phyloP scores from a whole-genome alignment of 2,113 vertebrate species.

The Nothocercus nigrocapillus region DNA sequence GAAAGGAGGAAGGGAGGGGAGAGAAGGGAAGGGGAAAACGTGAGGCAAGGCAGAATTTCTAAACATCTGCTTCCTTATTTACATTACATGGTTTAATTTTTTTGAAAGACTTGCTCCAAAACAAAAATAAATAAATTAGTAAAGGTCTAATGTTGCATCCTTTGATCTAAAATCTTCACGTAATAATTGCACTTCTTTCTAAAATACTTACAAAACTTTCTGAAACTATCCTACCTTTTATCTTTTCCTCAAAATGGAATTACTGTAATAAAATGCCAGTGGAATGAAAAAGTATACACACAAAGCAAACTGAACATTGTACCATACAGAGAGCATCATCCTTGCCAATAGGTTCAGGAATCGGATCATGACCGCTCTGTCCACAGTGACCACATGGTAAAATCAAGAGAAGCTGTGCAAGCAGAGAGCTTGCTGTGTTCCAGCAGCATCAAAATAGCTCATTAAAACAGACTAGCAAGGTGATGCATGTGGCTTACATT shows the following conservation, averaged over 20 bases:
- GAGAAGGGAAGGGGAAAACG: too few species aligned
- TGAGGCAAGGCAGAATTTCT: background rate
- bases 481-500: background rate
- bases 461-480: background rate
- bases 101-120: background rate
- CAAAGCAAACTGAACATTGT: background rate
- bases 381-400: background rate
- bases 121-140: background rate
- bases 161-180: background rate
- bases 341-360: background rate
- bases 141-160: background rate
- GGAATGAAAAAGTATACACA: background rate
- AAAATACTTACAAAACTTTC: background rate
- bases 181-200: background rate
- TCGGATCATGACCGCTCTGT: background rate
- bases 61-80: background rate
- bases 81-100: background rate
- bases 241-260: background rate
- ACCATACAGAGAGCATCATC: background rate
- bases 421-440: background rate
- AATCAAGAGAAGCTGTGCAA: background rate
- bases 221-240: background rate
- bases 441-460: background rate
- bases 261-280: background rate
- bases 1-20: background rate